These are phyloP conservation scores for Microhierax caerulescens DNA, from an alignment of 2,797 vertebrate species.

Conservation along the genomic window DNA sequence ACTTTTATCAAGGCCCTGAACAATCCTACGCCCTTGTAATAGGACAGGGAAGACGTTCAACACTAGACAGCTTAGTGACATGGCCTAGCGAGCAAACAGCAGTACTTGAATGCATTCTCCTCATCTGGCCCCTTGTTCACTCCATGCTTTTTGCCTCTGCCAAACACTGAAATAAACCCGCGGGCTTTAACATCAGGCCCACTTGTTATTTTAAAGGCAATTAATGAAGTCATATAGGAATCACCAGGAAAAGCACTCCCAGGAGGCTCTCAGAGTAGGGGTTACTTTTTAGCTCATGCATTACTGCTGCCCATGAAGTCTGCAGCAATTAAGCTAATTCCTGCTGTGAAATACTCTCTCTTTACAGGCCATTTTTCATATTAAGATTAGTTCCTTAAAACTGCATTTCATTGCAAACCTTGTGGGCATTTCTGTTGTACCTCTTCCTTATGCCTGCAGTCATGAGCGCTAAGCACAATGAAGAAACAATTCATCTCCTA, in stretches of 20 bases:
- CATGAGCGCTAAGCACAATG: accelerated
- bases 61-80: not conserved
- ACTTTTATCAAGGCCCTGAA: not conserved
- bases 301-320: not conserved
- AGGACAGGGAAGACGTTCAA: not conserved
- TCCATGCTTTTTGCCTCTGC: not conserved
- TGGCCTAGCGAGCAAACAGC: not conserved
- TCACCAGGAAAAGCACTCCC: not conserved
- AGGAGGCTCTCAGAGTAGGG: not conserved
- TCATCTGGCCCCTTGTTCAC: too few species aligned
- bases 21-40: not conserved
- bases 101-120: not conserved
- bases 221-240: not conserved
- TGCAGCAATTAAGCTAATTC: not conserved
- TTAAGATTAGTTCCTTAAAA: not conserved
- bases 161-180: not conserved
- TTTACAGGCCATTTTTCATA: not conserved
- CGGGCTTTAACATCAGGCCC: not conserved
- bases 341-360: not conserved
- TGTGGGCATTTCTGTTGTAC: not conserved
- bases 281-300: not conserved
- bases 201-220: not conserved
- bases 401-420: not conserved
- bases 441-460: not conserved
- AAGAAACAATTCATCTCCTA: not conserved